Evolutionary conservation across 2,888 invertebrate genomes (phyloP), one percentile per base, ranked within the genome.

Genomic region (Eurois occulta): DNA sequence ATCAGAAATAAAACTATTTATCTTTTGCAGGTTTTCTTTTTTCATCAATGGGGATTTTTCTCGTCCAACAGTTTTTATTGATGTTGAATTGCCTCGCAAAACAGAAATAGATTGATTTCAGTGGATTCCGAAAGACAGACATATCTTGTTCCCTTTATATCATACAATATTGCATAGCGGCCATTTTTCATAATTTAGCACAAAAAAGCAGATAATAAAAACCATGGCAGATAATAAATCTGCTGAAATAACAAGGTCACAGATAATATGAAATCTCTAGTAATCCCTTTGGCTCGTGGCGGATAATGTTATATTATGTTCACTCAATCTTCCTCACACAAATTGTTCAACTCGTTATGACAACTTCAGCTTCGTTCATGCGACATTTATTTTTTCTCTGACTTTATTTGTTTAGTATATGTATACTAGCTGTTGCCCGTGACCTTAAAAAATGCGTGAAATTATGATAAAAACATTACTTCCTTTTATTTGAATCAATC

Each of bases 261-360:
- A 78, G 86, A 89, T 88, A 85, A 86, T 79, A 84, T 67, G 55
- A 72, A 85, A 88, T 79, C 75, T 79, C 75, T 65, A 77, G 76
- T 89, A 89, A 89, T 88, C 86, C 78, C 85, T 77, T 48, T 65
- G 77, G 78, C 41, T 62, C 72, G 66, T 72, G 70, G 69, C 78
- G 75, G 76, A 85, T 89, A 86, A 77, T 80, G 74, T 78, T 73
- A 77, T 78, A 86, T 84, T 84, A 79, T 66, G 65, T 75, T 80
- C 83, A 76, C 79, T 84, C 88, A 83, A 86, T 86, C 80, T 86
- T 80, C 75, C 13, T 76, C 77, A 75, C 75, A 46, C 67, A 77
- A 77, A 75, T 41, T 75, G 32, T 71, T 46, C 64, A 80, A 76
- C 73, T 65, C 38, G 38, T 64, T 77, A 69, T 79, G 72, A 73